phyloP scores from a whole-genome alignment of 2,113 vertebrate species.

The Corvus moneduloides region DNA sequence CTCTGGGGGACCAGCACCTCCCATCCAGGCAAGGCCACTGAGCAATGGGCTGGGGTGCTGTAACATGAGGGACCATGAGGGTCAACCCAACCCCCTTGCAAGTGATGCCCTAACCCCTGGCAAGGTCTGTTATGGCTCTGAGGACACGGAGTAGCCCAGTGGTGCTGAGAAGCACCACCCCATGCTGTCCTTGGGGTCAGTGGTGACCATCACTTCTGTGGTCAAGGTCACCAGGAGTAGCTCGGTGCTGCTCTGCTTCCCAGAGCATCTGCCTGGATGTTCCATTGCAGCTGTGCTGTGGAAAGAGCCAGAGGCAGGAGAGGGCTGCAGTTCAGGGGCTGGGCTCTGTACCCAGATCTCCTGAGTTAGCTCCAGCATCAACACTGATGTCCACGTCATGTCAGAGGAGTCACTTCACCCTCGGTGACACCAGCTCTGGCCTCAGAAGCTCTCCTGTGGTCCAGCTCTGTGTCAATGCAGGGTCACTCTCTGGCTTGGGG shows the following conservation, averaged over 20 bases:
- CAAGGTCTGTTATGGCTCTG: not conserved
- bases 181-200: not conserved
- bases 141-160: fast-evolving
- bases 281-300: fast-evolving
- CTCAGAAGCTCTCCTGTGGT: not conserved
- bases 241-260: not conserved
- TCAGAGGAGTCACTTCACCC: not conserved
- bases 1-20: not conserved
- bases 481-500: not conserved
- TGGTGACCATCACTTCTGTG: not conserved
- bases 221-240: not conserved
- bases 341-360: fast-evolving
- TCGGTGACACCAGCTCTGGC: fast-evolving
- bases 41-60: not conserved
- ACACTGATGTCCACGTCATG: fast-evolving
- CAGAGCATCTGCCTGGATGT: not conserved
- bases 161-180: not conserved
- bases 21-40: not conserved
- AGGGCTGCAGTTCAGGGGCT: not conserved
- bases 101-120: not conserved
- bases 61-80: fast-evolving
- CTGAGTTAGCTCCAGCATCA: not conserved
- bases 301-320: not conserved
- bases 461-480: not conserved
- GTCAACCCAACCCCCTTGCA: fast-evolving